Conservation (phyloP, 1,140 invertebrate genomes). For the Drosophila sproati region DNA sequence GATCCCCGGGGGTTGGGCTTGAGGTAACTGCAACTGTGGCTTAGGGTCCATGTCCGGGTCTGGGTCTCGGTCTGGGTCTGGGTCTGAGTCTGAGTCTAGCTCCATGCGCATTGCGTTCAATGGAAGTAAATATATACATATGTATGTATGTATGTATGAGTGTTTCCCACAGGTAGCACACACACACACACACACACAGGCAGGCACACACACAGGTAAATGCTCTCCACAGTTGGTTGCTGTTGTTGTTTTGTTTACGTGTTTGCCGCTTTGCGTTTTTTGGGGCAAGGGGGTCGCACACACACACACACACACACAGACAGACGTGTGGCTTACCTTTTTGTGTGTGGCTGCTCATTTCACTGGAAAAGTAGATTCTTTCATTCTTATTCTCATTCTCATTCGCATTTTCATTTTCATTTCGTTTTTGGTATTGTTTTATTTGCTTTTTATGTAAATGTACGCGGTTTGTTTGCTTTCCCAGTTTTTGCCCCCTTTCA, state of each 20-base stretch:
- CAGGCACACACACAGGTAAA: constrained; percentile 25
- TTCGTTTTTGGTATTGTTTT: constrained; percentile 58
- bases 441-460: constrained; percentile 69
- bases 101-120: constrained; percentile 8
- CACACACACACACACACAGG: constrained; percentile 28
- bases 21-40: neutral
- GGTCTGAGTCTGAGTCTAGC: neutral
- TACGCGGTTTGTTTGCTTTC: constrained; percentile 46
- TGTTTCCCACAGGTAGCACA: constrained; percentile 75
- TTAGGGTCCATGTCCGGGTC: neutral
- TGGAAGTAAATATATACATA: constrained; percentile 1
- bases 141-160: constrained; percentile 50
- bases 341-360: constrained; percentile 25
- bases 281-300: constrained; percentile 18
- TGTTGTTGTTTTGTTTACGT: constrained; percentile 38
- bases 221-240: constrained; percentile 41
- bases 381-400: constrained; percentile 35
- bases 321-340: constrained; percentile 7
- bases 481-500: neutral
- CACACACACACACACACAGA: constrained; percentile 6
- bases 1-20: neutral
- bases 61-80: neutral
- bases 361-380: constrained; percentile 53
- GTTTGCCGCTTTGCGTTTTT: constrained; percentile 1
- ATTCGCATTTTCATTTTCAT: constrained; percentile 42